Evolutionary conservation across 2,113 vertebrate species (phyloP).

Genomic region (Arothron firmamentum): DNA sequence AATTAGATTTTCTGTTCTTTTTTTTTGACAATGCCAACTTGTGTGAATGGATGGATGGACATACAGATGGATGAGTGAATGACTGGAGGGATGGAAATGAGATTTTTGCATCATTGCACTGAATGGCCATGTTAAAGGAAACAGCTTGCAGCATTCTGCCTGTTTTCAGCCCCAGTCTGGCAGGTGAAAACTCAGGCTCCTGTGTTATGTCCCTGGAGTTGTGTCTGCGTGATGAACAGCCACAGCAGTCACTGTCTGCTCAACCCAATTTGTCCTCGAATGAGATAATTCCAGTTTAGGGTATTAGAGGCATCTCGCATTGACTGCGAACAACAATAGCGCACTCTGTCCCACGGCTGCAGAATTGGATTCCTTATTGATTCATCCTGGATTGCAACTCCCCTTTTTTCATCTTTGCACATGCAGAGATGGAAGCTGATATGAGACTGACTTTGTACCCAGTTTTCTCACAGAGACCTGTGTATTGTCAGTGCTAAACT

Average conservation of each 20-base stretch:
- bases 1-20: no score
- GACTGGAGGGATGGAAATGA: no score
- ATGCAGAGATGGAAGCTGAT: conserved; percentile 1
- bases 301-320: conserved; percentile 50
- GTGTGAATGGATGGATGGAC: no score
- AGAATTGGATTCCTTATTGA: conserved; percentile 26
- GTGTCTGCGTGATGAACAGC: conserved; percentile 51
- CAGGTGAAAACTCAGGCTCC: conserved; percentile 43
- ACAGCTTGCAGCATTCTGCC: no score
- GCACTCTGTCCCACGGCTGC: conserved; percentile 9
- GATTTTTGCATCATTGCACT: no score
- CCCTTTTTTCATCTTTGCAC: conserved; percentile 2
- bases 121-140: no score
- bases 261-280: conserved; percentile 59
- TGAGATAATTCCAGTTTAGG: conserved; percentile 58
- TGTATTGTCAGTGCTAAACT: conserved; percentile 5
- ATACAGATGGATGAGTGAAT: no score
- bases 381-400: conserved; percentile 24
- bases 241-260: conserved; percentile 48
- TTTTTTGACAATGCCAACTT: no score
- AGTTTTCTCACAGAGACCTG: not conserved
- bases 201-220: conserved; percentile 41
- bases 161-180: conserved; percentile 8
- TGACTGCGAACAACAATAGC: conserved; percentile 27
- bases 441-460: conserved; percentile 10